phyloP scores from a whole-genome alignment of 2,113 vertebrate species.

The Lontra canadensis region DNA sequence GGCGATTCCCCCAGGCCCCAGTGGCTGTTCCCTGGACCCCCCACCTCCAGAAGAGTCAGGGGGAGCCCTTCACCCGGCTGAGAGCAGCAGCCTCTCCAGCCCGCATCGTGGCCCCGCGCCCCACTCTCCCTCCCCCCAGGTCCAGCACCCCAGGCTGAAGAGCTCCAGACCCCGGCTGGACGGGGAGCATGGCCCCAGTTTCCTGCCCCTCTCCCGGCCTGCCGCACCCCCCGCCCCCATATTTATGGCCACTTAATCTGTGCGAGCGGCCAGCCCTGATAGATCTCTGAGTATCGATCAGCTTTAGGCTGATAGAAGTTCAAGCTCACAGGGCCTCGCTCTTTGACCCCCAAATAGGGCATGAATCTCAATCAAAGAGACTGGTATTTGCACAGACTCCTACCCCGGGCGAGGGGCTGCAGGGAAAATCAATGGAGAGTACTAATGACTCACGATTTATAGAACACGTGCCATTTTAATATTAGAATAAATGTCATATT shows the following conservation, averaged over 20 bases:
- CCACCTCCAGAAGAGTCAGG: accelerated
- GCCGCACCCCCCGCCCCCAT: constrained; percentile 61
- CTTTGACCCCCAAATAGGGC: constrained; percentile 99
- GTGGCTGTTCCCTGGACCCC: accelerated
- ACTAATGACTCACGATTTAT: constrained; percentile 95
- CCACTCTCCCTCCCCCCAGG: accelerated
- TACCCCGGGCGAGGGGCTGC: constrained; percentile 76
- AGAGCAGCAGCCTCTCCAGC: accelerated
- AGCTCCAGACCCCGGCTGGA: not conserved
- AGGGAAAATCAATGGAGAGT: constrained; percentile 88
- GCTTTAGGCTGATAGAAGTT: constrained; percentile 88
- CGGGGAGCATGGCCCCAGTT: not conserved
- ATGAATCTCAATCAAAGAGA: constrained; percentile 99
- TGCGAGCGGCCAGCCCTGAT: constrained; percentile 84
- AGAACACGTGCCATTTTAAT: constrained; percentile 93
- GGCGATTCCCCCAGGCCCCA: accelerated
- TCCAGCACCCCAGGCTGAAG: not conserved
- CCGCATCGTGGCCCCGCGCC: accelerated
- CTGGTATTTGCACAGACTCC: constrained; percentile 81
- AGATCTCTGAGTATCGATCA: constrained; percentile 93
- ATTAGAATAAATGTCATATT: constrained; percentile 91
- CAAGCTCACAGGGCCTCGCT: constrained; percentile 87
- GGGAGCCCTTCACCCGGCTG: not conserved
- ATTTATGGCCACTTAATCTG: constrained; percentile 93
- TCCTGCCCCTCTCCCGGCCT: constrained; percentile 39